Evolutionary conservation across 2,113 vertebrate genomes (phyloP).

Genomic region (Mohoua ochrocephala): DNA sequence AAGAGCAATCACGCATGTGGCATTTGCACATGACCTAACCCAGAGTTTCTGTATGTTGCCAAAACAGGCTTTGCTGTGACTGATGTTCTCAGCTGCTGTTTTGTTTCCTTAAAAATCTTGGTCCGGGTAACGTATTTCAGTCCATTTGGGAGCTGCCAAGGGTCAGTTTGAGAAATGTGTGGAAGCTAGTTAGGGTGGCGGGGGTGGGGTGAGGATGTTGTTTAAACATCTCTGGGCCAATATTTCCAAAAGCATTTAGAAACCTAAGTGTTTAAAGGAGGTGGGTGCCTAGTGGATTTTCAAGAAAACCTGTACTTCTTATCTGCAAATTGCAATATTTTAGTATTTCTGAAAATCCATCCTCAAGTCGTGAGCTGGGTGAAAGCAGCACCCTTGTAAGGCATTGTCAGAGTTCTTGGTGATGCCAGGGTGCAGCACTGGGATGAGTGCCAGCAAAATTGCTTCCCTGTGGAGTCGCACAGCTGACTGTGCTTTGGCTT

Average conservation of each 20-base stretch:
- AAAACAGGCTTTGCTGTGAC: constrained; percentile 22
- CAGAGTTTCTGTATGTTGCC: background rate
- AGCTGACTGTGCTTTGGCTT: background rate
- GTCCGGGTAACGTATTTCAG: accelerated
- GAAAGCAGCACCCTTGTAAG: background rate
- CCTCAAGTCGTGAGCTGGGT: background rate
- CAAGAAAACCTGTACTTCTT: background rate
- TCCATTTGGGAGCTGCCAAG: background rate
- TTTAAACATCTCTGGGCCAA: background rate
- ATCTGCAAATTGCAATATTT: background rate
- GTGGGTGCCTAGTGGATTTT: background rate
- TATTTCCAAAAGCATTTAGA: background rate
- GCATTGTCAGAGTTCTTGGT: background rate
- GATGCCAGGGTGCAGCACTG: background rate
- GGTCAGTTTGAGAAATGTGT: background rate
- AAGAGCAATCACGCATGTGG: background rate
- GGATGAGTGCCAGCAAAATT: background rate
- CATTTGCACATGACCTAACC: constrained; percentile 8
- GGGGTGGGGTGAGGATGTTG: background rate
- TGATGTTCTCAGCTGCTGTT: constrained; percentile 52
- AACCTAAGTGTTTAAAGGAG: background rate
- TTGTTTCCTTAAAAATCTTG: constrained; percentile 32
- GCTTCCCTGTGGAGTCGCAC: background rate
- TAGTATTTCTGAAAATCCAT: background rate
- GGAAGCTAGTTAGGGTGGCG: background rate